Base-by-base conservation (phyloP, 2,888 invertebrate species). In the Conistra vaccinii region DNA sequence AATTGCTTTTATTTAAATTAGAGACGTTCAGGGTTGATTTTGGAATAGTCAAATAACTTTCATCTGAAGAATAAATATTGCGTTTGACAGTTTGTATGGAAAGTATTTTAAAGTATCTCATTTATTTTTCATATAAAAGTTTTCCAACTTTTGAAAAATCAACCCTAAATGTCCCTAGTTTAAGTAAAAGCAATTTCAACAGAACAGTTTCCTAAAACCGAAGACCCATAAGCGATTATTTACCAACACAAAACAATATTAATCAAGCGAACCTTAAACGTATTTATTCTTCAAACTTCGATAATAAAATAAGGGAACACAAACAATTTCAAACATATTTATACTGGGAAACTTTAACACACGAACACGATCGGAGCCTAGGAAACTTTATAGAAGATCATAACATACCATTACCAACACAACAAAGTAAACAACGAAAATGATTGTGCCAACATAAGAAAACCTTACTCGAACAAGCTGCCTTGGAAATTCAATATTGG, bases 401-500 rank as follows among this genome's bases (percentile, higher is more conserved):
- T 87, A 84, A 84, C 79, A 79, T 69, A 75, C 86, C 80, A 87
- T 85, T 87, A 81, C 85, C 87, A 87, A 83, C 81, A 87, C 78
- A 83, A 85, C 70, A 86, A 77, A 83, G 85, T 87, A 85, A 87
- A 87, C 87, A 86, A 76, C 76, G 85, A 80, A 86, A 85, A 87
- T 87, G 81, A 88, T 86, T 85, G 82, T 84, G 79, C 84, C 82
- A 88, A 86, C 87, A 86, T 78, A 81, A 86, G 88, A 85, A 85
- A 87, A 86, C 74, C 81, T 80, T 80, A 87, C 79, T 78, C 53
- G 85, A 87, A 86, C 87, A 84, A 86, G 81, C 85, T 83, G 84
- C 69, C 78, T 86, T 84, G 83, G 86, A 90, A 91, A 90, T 89
- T 90, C 90, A 91, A 91, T 91, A 91, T 91, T 89, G 88, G 86